Evolutionary conservation across 2,888 invertebrate genomes (phyloP), one percentile per base, ranked within the genome.

Genomic region (Callosobruchus maculatus): DNA sequence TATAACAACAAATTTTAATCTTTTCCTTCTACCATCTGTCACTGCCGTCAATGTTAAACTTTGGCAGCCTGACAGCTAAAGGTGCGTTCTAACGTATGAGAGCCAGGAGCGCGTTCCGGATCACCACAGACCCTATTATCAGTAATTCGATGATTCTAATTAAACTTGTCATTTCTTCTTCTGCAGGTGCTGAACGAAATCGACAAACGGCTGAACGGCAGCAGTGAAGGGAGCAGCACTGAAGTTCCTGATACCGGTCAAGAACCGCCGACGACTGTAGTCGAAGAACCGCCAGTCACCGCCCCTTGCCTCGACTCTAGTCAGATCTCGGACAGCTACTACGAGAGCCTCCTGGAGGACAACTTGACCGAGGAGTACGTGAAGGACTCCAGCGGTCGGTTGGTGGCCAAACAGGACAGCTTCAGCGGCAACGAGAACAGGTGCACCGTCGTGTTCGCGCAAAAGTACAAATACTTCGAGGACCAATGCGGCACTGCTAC

Each of bases 311-410:
- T 75, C 22, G 81, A 80, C 81, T 85, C 85, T 85, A 85, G 85
- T 84, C 85, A 84, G 78, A 82, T 82, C 81, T 84, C 83, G 31
- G 85, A 85, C 79, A 83, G 84, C 78, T 87, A 85, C 78, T 87
- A 87, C 73, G 87, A 87, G 74, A 82, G 82, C 71, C 80, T 87
- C 26, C 78, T 87, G 74, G 87, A 87, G 69, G 83, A 84, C 73
- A 84, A 82, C 70, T 78, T 87, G 66, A 83, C 81, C 21, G 86
- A 87, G 72, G 85, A 85, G 73, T 83, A 81, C 73, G 80, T 84
- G 20, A 81, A 76, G 76, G 85, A 83, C 80, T 80, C 77, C 75
- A 84, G 76, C 73, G 85, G 84, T 0, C 81, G 78, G 75, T 71
- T 82, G 68, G 80, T 84, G 20, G 81, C 78, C 13, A 84, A 84